Evolutionary conservation across 2,113 vertebrate genomes (phyloP), one percentile per base, ranked within the genome.

Genomic region (Neogobius melanostomus): DNA sequence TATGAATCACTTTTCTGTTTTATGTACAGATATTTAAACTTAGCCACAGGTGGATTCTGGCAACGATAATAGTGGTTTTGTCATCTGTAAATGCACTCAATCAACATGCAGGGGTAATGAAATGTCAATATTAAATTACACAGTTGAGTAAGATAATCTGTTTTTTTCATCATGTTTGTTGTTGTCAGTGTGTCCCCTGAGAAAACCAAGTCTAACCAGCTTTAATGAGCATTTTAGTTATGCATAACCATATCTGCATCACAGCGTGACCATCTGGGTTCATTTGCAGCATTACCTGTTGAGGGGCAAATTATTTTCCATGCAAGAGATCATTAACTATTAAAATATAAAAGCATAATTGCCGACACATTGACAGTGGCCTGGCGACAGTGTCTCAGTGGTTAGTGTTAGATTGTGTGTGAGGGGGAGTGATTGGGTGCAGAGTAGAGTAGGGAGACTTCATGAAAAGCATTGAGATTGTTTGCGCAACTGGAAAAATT

Each of bases 1-100:
- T 91, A 83, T 83, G 85, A 65, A 12, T n/a, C 46, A 59, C 4
- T 5, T 0, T 11, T 72, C 68, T 51, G 16, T 50, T 54, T 28
- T 28, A n/a, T 44, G 44, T 45, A 9, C 7, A 44, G 28, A 6
- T 45, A 36, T 36, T 36, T 36, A 36, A n/a, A 61, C 42, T 44
- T 61, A 8, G 57, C 8, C 28, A 60, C 36, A 43, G 28, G 10
- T 14, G 6, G 36, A 7, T 59, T 42, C 11, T 11, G 21, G 28
- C 42, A 14, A 42, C 28, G 42, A 14, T 42, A 28, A 59, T 7
- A 44, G 42, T 12, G 21, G 54, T 57, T 21, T 11, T 36, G n/a
- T 45, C 7, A 64, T 6, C 9, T 47, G 21, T 9, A 21, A 21
- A 48, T 45, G 59, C 56, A 0, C 2, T 57, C 52, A 62, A 11